These are phyloP conservation scores for Danaus plexippus DNA, from an alignment of 1,140 invertebrate species.

Conservation along the genomic window DNA sequence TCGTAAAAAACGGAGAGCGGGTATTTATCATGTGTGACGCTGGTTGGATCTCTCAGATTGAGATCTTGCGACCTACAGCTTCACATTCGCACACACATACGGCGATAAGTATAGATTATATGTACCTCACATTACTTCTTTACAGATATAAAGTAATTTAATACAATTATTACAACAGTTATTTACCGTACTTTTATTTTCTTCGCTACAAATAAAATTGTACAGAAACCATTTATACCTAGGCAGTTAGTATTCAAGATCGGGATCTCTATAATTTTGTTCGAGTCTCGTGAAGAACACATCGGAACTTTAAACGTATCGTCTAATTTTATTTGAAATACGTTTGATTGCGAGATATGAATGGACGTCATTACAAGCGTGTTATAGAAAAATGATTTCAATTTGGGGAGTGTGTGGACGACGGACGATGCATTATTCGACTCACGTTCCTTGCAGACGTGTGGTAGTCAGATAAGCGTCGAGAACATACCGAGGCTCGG, in stretches of 20 bases:
- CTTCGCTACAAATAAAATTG: background rate
- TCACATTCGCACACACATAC: conserved; percentile 10
- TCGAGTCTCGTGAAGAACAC: background rate
- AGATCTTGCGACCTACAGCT: conserved; percentile 47
- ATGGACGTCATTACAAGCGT: conserved; percentile 23
- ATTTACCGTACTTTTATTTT: no score
- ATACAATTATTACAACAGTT: no score
- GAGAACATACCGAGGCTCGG: conserved; percentile 33
- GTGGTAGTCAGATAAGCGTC: conserved; percentile 61
- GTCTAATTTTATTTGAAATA: no score
- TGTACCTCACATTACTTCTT: background rate
- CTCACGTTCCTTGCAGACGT: conserved; percentile 54
- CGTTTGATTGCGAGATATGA: conserved; percentile 7
- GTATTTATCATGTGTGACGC: conserved; percentile 60
- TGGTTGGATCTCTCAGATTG: conserved; percentile 40
- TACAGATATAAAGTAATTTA: no score
- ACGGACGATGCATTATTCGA: conserved; percentile 57
- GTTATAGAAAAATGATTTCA: conserved; percentile 62
- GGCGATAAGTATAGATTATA: conserved; percentile 4
- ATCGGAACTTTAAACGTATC: background rate
- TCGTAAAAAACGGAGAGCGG: conserved; percentile 54
- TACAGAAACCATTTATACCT: background rate
- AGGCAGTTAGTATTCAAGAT: no score
- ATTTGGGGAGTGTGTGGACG: conserved; percentile 41
- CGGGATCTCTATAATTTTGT: no score